phyloP scores from a whole-genome alignment of 2,888 invertebrate species.

The Homarus gammarus region DNA sequence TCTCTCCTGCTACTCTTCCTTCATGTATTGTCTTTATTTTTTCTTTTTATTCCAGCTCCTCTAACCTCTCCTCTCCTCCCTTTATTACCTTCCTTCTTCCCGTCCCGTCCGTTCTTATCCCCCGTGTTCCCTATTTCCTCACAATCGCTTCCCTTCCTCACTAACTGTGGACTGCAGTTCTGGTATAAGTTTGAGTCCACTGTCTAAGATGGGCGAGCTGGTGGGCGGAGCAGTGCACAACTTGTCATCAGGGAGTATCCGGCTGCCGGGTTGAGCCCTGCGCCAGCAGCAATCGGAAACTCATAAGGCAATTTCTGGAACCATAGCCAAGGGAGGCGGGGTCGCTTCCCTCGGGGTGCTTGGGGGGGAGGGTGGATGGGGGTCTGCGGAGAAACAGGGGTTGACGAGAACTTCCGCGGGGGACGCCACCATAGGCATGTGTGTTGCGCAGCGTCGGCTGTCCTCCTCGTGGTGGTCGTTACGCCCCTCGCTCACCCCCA shows the following conservation, averaged over 20 bases:
- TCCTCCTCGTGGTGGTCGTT: too few species aligned
- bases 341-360: neutral
- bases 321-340: neutral
- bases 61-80: neutral
- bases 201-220: neutral
- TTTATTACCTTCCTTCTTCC: neutral
- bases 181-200: neutral
- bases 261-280: neutral
- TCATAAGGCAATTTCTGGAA: neutral
- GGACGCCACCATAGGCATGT: too few species aligned
- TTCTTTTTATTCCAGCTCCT: neutral
- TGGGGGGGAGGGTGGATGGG: neutral
- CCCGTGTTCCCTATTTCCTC: neutral
- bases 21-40: neutral
- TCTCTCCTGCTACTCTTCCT: neutral
- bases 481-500: too few species aligned
- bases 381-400: neutral
- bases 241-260: neutral
- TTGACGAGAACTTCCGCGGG: too few species aligned
- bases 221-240: neutral
- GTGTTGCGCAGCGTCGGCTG: too few species aligned
- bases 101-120: neutral
- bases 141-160: neutral
- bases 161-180: neutral
- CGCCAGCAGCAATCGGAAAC: slow-evolving; percentile 1